phyloP scores from a whole-genome alignment of 1,140 invertebrate species.

The Orchesella cincta region DNA sequence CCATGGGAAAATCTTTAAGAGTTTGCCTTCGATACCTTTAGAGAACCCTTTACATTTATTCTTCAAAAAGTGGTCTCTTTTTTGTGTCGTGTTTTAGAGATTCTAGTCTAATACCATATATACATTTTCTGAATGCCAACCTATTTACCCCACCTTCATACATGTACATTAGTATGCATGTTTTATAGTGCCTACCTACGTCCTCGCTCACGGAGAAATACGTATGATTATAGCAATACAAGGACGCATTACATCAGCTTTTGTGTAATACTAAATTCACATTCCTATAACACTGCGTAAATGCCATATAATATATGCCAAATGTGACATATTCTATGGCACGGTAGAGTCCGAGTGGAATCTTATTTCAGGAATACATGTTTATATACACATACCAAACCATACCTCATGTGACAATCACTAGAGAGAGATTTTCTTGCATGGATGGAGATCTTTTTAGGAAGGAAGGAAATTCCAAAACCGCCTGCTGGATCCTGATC shows the following conservation, averaged over 20 bases:
- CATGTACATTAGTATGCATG: neutral
- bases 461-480: neutral
- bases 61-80: neutral
- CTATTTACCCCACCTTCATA: neutral
- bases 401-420: neutral
- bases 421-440: neutral
- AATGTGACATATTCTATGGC: neutral
- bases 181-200: neutral
- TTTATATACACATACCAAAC: neutral
- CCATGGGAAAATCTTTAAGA: neutral
- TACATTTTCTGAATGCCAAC: neutral
- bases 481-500: neutral
- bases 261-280: neutral
- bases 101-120: neutral
- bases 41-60: neutral
- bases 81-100: neutral
- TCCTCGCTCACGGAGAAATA: neutral
- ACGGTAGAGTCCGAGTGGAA: neutral
- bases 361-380: neutral
- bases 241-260: neutral
- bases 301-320: neutral
- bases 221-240: neutral
- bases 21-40: conserved; percentile 16
- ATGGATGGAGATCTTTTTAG: neutral
- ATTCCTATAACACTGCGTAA: neutral